These are phyloP conservation scores for Ochropleura leucogaster DNA, from an alignment of 2,888 invertebrate species.

Conservation along the genomic window DNA sequence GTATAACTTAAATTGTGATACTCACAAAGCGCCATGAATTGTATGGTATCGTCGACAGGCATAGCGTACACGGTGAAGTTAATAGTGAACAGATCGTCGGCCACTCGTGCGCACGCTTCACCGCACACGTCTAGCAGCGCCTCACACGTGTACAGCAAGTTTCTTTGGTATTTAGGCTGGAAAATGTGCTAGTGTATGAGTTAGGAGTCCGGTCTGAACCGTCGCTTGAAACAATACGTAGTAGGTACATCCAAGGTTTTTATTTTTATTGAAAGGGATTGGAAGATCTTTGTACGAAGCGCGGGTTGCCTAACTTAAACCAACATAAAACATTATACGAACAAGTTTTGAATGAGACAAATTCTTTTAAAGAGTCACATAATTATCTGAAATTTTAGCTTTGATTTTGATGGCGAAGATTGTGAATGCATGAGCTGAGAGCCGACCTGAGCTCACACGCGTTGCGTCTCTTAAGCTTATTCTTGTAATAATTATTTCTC, in stretches of 20 bases:
- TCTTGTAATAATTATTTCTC: background rate
- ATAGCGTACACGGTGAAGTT: conserved; percentile 86
- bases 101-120: conserved; percentile 78
- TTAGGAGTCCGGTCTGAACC: background rate
- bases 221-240: background rate
- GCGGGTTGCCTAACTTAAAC: no score
- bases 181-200: conserved; percentile 33
- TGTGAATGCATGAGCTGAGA: background rate
- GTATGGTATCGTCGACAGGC: conserved; percentile 81
- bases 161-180: conserved; percentile 90
- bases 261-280: no score
- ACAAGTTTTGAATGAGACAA: no score
- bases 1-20: background rate
- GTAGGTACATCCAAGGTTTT: background rate
- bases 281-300: no score
- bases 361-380: no score
- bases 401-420: no score
- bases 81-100: conserved; percentile 82
- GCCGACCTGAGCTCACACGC: background rate
- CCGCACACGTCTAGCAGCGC: conserved; percentile 88
- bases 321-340: no score
- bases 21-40: conserved; percentile 86
- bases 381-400: no score
- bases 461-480: background rate
- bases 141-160: conserved; percentile 90